phyloP scores from a whole-genome alignment of 1,140 invertebrate genomes.

The Drosophila sulfurigaster region DNA sequence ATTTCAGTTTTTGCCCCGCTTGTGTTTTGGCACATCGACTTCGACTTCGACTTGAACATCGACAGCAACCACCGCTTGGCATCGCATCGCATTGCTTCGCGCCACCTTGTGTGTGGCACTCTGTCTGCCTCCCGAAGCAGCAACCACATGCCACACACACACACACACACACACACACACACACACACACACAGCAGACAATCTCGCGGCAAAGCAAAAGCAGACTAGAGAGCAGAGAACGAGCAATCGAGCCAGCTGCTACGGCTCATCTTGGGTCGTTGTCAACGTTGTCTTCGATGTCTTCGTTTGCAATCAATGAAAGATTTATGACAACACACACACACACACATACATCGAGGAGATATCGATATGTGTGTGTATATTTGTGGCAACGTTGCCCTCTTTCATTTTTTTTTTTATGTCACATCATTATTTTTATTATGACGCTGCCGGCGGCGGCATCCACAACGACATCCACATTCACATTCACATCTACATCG shows the following conservation, averaged over 20 bases:
- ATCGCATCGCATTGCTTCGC: background rate
- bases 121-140: background rate
- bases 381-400: slow-evolving; percentile 40
- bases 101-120: slow-evolving; percentile 17
- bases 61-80: background rate
- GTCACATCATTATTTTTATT: slow-evolving; percentile 82
- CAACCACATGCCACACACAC: background rate
- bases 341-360: slow-evolving; percentile 3
- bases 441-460: slow-evolving; percentile 62
- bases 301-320: slow-evolving; percentile 82
- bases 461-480: background rate
- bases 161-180: too few species aligned
- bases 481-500: background rate
- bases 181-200: background rate
- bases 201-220: background rate
- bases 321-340: slow-evolving; percentile 77
- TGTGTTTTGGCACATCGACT: slow-evolving; percentile 57
- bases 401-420: slow-evolving; percentile 54
- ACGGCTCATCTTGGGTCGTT: slow-evolving; percentile 48
- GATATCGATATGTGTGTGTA: slow-evolving; percentile 38
- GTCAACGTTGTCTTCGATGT: slow-evolving; percentile 68
- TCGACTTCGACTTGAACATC: background rate
- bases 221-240: too few species aligned
- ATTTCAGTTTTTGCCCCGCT: slow-evolving; percentile 67
- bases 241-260: slow-evolving; percentile 27